Evolutionary conservation across 2,797 vertebrate species (phyloP).

Genomic region (Pangasius larnaudii): DNA sequence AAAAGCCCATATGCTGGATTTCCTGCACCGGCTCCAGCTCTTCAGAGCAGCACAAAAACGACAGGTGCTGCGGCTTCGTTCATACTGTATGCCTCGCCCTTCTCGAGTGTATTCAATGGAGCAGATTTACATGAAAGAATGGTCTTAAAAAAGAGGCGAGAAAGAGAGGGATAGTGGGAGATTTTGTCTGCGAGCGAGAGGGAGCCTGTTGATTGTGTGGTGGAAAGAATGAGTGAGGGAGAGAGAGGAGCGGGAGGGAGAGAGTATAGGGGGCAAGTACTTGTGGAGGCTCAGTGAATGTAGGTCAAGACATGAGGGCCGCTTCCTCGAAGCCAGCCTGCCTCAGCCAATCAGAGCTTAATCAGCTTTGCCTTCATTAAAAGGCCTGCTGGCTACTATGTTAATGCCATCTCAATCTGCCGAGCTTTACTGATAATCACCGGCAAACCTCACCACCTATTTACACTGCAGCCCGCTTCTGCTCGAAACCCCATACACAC

Average conservation of each 20-base stretch:
- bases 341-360: conserved; percentile 51
- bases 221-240: conserved; percentile 41
- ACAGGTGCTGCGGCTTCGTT: conserved; percentile 35
- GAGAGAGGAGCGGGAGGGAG: not conserved
- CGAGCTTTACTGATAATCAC: conserved; percentile 46
- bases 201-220: conserved; percentile 46
- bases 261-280: conserved; percentile 48
- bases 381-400: conserved; percentile 52
- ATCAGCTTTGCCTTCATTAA: conserved; percentile 61
- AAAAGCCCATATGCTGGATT: conserved; percentile 49
- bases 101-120: conserved; percentile 32
- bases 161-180: conserved; percentile 37
- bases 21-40: conserved; percentile 39
- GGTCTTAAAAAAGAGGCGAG: conserved; percentile 26
- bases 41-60: conserved; percentile 38
- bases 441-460: conserved; percentile 27
- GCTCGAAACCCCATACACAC: not conserved
- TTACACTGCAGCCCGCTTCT: conserved; percentile 40
- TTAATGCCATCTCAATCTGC: conserved; percentile 57
- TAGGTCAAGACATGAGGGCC: conserved; percentile 62
- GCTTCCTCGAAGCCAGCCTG: conserved; percentile 46
- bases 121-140: conserved; percentile 53
- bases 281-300: conserved; percentile 53
- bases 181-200: conserved; percentile 29
- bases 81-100: conserved; percentile 47